Conservation (phyloP, 2,888 invertebrate genomes). For the Hirtodrosophila duncani region DNA sequence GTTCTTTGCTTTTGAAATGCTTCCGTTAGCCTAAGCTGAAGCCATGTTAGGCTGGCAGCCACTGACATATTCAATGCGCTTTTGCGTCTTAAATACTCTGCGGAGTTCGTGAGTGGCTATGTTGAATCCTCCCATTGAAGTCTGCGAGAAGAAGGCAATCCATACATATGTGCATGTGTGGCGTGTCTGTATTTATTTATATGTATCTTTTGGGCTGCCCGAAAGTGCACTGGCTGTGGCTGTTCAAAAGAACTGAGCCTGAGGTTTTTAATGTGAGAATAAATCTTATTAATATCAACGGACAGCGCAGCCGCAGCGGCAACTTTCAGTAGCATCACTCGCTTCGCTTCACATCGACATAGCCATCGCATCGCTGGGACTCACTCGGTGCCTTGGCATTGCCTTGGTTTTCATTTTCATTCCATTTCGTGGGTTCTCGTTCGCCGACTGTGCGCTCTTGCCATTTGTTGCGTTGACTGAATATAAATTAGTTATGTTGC, state of each 20-base stretch:
- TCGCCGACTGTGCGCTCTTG: conserved; percentile 13
- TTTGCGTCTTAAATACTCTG: conserved; percentile 1
- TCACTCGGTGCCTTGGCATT: neutral
- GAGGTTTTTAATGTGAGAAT: conserved; percentile 32
- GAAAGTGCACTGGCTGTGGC: too few relatives aligned
- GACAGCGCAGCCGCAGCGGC: too few relatives aligned
- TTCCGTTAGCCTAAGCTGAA: conserved; percentile 6
- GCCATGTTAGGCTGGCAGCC: conserved; percentile 7
- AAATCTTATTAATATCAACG: conserved; percentile 38
- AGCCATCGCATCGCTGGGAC: neutral
- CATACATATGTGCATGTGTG: conserved; percentile 8
- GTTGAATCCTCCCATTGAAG: too few relatives aligned
- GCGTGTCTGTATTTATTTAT: neutral
- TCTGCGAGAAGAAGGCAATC: too few relatives aligned
- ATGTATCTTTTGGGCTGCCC: neutral
- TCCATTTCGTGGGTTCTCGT: conserved; percentile 12
- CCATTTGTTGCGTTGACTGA: conserved; percentile 35
- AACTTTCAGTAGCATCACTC: too few relatives aligned
- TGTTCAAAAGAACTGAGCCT: neutral
- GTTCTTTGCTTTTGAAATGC: conserved; percentile 27
- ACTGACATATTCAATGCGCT: too few relatives aligned
- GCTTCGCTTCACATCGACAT: too few relatives aligned
- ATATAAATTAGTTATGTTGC: conserved; percentile 48
- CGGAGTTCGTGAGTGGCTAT: neutral
- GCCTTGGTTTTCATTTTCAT: conserved; percentile 12